Conservation (phyloP, 1,140 invertebrate genomes). For the Drosophila pachea region DNA sequence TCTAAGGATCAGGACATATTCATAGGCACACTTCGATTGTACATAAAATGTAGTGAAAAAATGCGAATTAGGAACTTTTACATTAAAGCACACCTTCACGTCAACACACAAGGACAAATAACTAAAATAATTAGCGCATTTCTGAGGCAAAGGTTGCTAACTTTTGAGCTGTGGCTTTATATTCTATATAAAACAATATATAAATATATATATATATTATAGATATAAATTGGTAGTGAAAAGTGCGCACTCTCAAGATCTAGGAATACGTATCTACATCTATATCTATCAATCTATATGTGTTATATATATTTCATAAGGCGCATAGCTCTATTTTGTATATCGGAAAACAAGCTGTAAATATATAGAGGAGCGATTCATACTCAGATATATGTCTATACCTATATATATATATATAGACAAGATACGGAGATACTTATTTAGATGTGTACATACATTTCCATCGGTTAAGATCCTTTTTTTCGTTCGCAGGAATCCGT, state of each 20-base stretch:
- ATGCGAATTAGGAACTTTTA: slow-evolving; percentile 67
- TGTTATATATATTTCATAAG: slow-evolving; percentile 51
- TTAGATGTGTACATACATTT: slow-evolving; percentile 48
- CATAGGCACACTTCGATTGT: slow-evolving; percentile 58
- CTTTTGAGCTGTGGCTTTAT: slow-evolving; percentile 73
- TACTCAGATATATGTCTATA: slow-evolving; percentile 32
- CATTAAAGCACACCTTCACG: slow-evolving; percentile 26
- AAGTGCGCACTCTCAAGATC: slow-evolving; percentile 53
- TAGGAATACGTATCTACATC: slow-evolving; percentile 28
- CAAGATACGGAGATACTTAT: slow-evolving; percentile 36
- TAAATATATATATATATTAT: slow-evolving; percentile 31
- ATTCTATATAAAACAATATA: slow-evolving; percentile 9
- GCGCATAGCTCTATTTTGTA: slow-evolving; percentile 60
- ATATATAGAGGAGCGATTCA: slow-evolving; percentile 43
- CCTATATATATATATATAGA: too few relatives aligned
- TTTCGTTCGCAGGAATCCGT: slow-evolving; percentile 31
- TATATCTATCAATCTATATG: slow-evolving; percentile 1
- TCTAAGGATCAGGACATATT: slow-evolving; percentile 47
- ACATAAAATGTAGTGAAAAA: slow-evolving; percentile 57
- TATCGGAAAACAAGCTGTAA: slow-evolving; percentile 49
- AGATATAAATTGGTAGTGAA: slow-evolving; percentile 59
- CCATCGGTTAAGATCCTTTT: slow-evolving; percentile 49
- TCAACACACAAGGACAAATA: too few relatives aligned
- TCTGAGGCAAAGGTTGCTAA: slow-evolving; percentile 36
- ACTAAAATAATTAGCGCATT: slow-evolving; percentile 44